Conservation (phyloP, 2,113 vertebrate genomes). For the Scortum barcoo region DNA sequence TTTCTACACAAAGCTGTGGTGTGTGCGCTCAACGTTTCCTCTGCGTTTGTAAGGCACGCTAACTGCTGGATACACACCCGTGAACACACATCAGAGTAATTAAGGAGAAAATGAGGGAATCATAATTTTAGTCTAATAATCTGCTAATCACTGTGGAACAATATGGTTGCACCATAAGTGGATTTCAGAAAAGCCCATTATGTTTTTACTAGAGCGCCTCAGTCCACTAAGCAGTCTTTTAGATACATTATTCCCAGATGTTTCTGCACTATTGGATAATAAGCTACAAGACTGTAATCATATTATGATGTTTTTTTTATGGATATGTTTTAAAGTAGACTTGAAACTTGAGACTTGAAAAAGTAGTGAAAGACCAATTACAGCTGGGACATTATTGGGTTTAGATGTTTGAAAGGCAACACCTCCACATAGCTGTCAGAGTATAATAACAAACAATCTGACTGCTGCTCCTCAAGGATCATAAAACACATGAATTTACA, state of each 20-base stretch:
- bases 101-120: neutral
- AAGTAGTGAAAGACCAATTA: neutral
- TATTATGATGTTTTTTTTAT: neutral
- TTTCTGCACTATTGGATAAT: neutral
- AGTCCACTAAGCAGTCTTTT: conserved; percentile 3
- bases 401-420: neutral
- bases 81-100: neutral
- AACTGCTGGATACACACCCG: no score
- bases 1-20: neutral
- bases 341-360: neutral
- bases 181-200: conserved; percentile 49
- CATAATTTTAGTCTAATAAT: conserved; percentile 7
- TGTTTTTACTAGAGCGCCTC: neutral
- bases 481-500: neutral
- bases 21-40: neutral
- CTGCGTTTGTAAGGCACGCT: neutral
- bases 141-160: conserved; percentile 33
- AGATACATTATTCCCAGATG: neutral
- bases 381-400: neutral
- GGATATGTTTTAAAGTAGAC: neutral
- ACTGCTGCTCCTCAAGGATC: neutral
- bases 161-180: conserved; percentile 10
- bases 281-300: neutral
- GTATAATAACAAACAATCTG: neutral
- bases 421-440: conserved; percentile 5